Evolutionary conservation across 2,113 vertebrate genomes (phyloP).

Genomic region (Zingel zingel): DNA sequence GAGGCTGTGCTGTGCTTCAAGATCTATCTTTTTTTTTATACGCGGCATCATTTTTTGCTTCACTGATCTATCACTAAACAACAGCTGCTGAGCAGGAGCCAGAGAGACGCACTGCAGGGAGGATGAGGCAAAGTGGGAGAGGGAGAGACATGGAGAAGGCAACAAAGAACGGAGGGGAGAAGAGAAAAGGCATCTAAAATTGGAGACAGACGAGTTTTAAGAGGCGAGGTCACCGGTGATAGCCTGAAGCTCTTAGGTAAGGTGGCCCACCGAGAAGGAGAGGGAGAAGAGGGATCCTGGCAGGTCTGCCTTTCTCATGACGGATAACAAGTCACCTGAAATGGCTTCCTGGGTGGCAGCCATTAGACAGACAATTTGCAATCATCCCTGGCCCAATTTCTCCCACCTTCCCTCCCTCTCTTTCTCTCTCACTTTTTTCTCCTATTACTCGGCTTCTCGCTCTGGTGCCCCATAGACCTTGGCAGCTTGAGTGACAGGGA

Average conservation of each 20-base stretch:
- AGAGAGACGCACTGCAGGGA: slow-evolving; percentile 75
- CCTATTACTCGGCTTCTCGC: slow-evolving; percentile 79
- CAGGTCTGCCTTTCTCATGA: slow-evolving; percentile 80
- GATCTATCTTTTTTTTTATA: slow-evolving; percentile 87
- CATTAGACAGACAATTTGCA: slow-evolving; percentile 76
- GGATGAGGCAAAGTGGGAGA: slow-evolving; percentile 63
- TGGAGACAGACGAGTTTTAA: slow-evolving; percentile 76
- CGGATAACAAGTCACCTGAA: slow-evolving; percentile 82
- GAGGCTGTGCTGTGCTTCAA: slow-evolving; percentile 77
- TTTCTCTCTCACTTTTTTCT: slow-evolving; percentile 75
- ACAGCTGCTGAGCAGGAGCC: slow-evolving; percentile 88
- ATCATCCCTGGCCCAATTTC: slow-evolving; percentile 81
- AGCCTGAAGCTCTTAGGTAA: slow-evolving; percentile 83
- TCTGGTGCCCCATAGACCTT: slow-evolving; percentile 76
- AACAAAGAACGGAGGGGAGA: slow-evolving; percentile 29
- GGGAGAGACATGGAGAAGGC: slow-evolving; percentile 60
- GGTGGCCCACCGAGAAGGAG: slow-evolving; percentile 75
- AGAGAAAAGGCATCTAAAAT: slow-evolving; percentile 65
- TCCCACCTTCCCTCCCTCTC: slow-evolving; percentile 67
- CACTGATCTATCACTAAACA: slow-evolving; percentile 94
- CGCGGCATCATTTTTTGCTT: slow-evolving; percentile 92
- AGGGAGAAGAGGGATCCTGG: slow-evolving; percentile 78
- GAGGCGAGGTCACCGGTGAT: slow-evolving; percentile 82
- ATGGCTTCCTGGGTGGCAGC: slow-evolving; percentile 75
- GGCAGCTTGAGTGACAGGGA: slow-evolving; percentile 83